Base-by-base conservation (phyloP, 2,888 invertebrate genomes). In the Sylvicola cinctus region DNA sequence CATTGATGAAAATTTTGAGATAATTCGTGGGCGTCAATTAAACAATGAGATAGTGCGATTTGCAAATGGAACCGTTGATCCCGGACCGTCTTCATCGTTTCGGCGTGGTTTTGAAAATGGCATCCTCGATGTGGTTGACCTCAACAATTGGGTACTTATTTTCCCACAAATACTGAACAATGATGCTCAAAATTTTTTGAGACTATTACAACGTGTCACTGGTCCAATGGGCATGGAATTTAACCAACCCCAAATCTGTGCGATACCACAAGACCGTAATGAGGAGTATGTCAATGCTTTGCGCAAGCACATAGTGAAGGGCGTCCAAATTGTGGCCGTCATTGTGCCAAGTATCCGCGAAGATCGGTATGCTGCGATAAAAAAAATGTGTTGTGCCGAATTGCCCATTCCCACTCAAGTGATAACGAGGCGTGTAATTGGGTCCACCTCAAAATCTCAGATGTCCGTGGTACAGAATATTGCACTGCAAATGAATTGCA, bases 401-500 rank as follows among this genome's bases (percentile, higher is more conserved):
- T 62, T 66, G 33, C 81, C 88, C 1, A 61, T 91, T 4, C 74
- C 90, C 0, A 83, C 84, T 0, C 95, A 95, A 66, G 14, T 28
- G 6, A 28, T 28, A 6, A 13, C 14, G 6, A 13, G 6, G 4
- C 6, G 10, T 28, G 84, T 81, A n/a, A n/a, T n/a, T n/a, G n/a
- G n/a, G n/a, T n/a, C n/a, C n/a, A n/a, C n/a, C n/a, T n/a, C n/a
- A n/a, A n/a, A n/a, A n/a, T n/a, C n/a, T n/a, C n/a, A n/a, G n/a
- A n/a, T n/a, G n/a, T 63, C 78, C 0, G 72, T 93, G 10, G 73
- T 78, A 0, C 83, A 85, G 51, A 93, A 91, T 60, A 83, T 95
- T 31, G 71, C 81, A 0, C 58, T 95, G 13, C 95, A 95, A 59
- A 87, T 95, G 44, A 91, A 88, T 50, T 90, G 90, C 50, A 95